Evolutionary conservation across 35 echinoderm and acorn worm genomes (phyloP), one percentile per base, ranked within the genome.

Genomic region (Strongylocentrotus purpuratus): DNA sequence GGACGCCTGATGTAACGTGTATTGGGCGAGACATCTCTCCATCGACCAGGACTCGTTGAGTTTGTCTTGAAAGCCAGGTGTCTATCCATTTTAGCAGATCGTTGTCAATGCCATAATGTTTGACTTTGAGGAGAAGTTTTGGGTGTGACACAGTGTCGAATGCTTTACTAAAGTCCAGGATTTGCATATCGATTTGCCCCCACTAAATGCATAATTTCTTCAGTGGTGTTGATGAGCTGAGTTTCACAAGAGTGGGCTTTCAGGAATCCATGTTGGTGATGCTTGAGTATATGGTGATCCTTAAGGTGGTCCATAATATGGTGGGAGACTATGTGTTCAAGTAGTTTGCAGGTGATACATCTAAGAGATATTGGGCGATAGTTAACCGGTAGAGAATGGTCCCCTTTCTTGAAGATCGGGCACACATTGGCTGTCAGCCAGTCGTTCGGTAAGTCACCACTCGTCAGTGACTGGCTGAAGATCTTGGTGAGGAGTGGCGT

Each of bases 401-500:
- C 45, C 13, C 96, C 96, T 91, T 97, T 95, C 92, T 97, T 97
- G 78, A 86, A 94, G 25, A 97, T 94, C 0, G 94, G 94, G 22
- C 59, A 86, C 14, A 95, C 55, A 35, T 93, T 85, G 7, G 96
- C 96, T 59, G 85, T 95, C 48, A 86, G 86, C 96, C 96, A 97
- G 31, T 97, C 91, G 8, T 95, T 58, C 35, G 94, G 94, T 33
- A 97, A 88, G 50, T 87, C 88, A 35, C 94, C 96, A 61, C 46
- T 33, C 89, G 78, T 45, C 33, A 97, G 52, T 6, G 96, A 97
- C 33, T 97, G 91, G 32, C 46, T 92, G 89, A 96, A 96, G 33
- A 97, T 97, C 10, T 41, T 71, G 22, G 61, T 93, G 5, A 96
- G 70, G 52, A 88, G 94, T 45, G 58, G 60, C 13, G 95, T 31